Base-by-base conservation (phyloP, 2,888 invertebrate species). In the Pseudoips prasinana region DNA sequence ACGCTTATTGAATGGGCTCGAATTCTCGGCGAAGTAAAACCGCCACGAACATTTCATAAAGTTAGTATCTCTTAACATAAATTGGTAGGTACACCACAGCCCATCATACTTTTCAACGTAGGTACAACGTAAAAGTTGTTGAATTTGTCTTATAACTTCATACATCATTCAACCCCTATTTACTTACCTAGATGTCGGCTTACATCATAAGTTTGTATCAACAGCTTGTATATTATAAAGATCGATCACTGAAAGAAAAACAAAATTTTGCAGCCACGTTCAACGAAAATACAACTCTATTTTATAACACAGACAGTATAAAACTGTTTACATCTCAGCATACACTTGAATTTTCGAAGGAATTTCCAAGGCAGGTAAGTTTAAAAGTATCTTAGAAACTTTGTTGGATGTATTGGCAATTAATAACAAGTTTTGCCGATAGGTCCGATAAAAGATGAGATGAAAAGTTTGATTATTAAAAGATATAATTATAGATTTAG, bases 341-440 rank as follows among this genome's bases (percentile, higher is more conserved):
- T 3, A 14, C 14, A 5, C 14, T 14, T 14, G 2, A 43, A 44
- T 50, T 44, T 17, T 6, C 19, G 32, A 38, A 41, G 43, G 55
- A 57, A 55, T 60, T 64, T 55, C 48, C 48, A 67, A 64, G 44
- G 50, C 41, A 50, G 51, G 58, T 57, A 56, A 49, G 44, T 53
- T 53, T 24, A 40, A 33, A 46, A 58, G 53, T 52, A 56, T 29
- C 44, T 35, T 42, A 24, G 37, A 61, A 39, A 39, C 46, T 36
- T 46, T 22, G 28, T 35, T 39, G 36, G 19, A 48, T 51, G 34
- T 44, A 34, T 38, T 35, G 41, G 29, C 51, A 48, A 55, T 64
- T 58, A 56, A 39, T 41, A 26, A 36, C 11, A 40, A 48, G 37
- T 58, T 51, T 37, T 39, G 34, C 2, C 17, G 19, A 25, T 30